Conservation (phyloP, 2,113 vertebrate genomes). For the Edolisoma coerulescens region DNA sequence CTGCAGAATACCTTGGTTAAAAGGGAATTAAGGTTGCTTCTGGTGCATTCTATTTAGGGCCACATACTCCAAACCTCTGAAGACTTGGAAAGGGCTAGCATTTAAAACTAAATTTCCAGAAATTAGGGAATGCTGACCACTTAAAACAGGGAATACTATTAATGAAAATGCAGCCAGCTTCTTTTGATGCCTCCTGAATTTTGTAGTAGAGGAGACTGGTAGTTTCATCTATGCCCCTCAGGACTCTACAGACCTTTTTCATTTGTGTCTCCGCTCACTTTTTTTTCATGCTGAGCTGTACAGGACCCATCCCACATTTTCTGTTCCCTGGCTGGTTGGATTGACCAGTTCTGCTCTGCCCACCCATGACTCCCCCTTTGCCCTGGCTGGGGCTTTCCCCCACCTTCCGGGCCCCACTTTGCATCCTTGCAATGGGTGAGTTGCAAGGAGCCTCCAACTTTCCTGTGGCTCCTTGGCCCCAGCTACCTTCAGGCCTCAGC, state of each 20-base stretch:
- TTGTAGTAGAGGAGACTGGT: neutral
- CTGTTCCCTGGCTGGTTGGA: neutral
- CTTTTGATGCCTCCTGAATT: neutral
- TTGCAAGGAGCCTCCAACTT: neutral
- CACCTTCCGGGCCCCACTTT: neutral
- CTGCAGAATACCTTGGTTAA: neutral
- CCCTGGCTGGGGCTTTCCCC: neutral
- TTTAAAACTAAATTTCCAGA: neutral
- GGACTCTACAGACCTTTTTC: neutral
- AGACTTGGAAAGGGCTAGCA: neutral
- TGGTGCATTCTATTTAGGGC: neutral
- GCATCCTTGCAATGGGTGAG: neutral
- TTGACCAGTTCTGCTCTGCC: neutral
- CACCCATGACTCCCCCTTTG: accelerated
- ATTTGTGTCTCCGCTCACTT: neutral
- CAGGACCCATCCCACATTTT: neutral
- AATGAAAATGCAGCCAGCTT: neutral
- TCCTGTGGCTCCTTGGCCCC: neutral
- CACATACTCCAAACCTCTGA: neutral
- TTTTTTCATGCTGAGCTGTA: neutral
- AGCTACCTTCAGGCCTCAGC: neutral
- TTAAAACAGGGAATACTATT: neutral
- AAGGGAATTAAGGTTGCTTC: neutral
- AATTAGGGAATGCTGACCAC: neutral
- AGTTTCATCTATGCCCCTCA: neutral